These are phyloP conservation scores for Trinectes maculatus DNA, from an alignment of 2,113 vertebrate genomes.

Conservation along the genomic window DNA sequence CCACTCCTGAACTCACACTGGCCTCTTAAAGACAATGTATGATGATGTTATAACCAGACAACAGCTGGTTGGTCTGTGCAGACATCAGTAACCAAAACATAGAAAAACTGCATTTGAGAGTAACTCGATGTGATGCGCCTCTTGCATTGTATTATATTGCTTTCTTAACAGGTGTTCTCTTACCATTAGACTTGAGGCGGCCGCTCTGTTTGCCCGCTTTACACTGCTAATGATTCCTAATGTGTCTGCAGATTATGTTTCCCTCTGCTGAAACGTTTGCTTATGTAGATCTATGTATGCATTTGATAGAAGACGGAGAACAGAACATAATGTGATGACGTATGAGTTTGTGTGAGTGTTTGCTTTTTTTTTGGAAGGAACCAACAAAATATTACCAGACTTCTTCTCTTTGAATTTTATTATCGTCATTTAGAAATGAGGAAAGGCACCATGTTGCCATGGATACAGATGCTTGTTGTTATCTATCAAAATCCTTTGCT, in stretches of 20 bases:
- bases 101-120: constrained; percentile 25
- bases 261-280: constrained; percentile 36
- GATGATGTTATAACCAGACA: constrained; percentile 56
- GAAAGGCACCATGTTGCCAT: constrained; percentile 11
- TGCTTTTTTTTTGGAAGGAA: constrained; percentile 49
- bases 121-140: constrained; percentile 34
- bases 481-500: constrained; percentile 11
- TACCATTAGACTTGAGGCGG: constrained; percentile 41
- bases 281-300: neutral
- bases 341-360: constrained; percentile 30
- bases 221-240: constrained; percentile 61
- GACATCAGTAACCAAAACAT: constrained; percentile 37
- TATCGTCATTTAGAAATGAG: constrained; percentile 22
- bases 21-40: constrained; percentile 40
- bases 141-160: constrained; percentile 19
- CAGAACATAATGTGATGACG: constrained; percentile 69
- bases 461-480: constrained; percentile 7
- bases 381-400: constrained; percentile 60
- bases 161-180: constrained; percentile 50
- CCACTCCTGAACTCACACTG: constrained; percentile 47
- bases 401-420: constrained; percentile 63
- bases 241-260: constrained; percentile 54
- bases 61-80: constrained; percentile 59
- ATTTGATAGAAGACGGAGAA: constrained; percentile 56
- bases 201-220: constrained; percentile 51